A percentile compares a stretch with the other conserved stretches of the same genome.
Evolutionary conservation across 2,888 invertebrate genomes (phyloP).

Genomic region (Ophraella communa): DNA sequence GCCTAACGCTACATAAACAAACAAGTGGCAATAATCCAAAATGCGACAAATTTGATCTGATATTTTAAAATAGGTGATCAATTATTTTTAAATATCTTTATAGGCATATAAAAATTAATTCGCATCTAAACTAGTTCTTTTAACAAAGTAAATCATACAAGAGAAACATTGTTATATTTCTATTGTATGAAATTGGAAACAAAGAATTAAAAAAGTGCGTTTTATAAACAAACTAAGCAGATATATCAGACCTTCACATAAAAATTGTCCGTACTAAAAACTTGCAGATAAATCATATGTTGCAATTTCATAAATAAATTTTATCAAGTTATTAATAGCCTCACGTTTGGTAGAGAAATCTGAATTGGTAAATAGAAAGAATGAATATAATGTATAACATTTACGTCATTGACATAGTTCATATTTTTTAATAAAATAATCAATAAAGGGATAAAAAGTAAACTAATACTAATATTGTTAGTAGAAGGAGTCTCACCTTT

Average conservation of each 20-base stretch:
- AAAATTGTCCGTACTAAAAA: slow-evolving; percentile 17
- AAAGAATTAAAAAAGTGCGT: neutral
- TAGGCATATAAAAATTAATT: no score
- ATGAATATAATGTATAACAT: slow-evolving; percentile 24
- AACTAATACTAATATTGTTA: neutral
- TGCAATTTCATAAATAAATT: slow-evolving; percentile 34
- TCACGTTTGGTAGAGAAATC: slow-evolving; percentile 26
- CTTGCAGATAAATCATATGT: slow-evolving; percentile 24
- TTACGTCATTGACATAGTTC: slow-evolving; percentile 32
- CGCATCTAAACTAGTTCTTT: no score
- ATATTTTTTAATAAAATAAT: slow-evolving; percentile 21
- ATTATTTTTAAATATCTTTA: no score
- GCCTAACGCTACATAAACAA: no score
- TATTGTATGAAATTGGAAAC: no score
- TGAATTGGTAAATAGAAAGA: slow-evolving; percentile 32
- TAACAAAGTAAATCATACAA: no score
- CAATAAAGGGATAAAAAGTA: no score
- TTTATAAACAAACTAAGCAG: no score
- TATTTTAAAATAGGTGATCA: no score
- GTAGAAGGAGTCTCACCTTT: slow-evolving; percentile 58
- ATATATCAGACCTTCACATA: neutral
- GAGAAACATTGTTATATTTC: no score
- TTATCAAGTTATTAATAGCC: slow-evolving; percentile 38
- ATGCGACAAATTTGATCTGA: no score
- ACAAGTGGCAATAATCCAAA: no score